These are phyloP conservation scores for Aproaerema taeniolella DNA, from an alignment of 2,888 invertebrate species.

Conservation along the genomic window DNA sequence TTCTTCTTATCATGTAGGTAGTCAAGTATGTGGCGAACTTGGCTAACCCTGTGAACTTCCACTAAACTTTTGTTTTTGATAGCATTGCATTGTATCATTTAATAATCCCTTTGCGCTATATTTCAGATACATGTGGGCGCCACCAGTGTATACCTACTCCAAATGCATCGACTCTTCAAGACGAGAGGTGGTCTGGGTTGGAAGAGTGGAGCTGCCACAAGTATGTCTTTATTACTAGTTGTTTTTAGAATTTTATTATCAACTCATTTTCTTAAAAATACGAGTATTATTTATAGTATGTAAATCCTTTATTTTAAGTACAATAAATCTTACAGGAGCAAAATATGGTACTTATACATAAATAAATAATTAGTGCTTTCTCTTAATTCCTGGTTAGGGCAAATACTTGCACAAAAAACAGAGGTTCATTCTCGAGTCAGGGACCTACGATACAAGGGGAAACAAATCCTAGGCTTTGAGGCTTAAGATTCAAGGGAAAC, in stretches of 20 bases:
- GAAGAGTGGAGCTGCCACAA: conserved; percentile 48
- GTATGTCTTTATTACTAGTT: background rate
- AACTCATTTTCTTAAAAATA: background rate
- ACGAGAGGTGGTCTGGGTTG: conserved; percentile 45
- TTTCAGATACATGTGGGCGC: conserved; percentile 55
- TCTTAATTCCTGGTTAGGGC: background rate
- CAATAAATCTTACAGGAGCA: background rate
- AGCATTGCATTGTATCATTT: too few relatives aligned
- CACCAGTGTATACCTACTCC: conserved; percentile 51
- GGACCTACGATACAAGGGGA: too few relatives aligned
- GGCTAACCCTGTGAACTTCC: background rate
- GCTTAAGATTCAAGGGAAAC: too few relatives aligned
- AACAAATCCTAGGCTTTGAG: too few relatives aligned
- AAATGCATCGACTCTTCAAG: conserved; percentile 40
- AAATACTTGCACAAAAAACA: background rate
- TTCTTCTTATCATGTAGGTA: background rate
- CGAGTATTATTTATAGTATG: background rate
- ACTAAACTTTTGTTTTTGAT: background rate
- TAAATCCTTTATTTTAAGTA: background rate
- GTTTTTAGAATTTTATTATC: too few relatives aligned
- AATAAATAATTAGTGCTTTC: background rate
- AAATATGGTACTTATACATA: background rate
- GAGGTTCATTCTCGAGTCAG: too few relatives aligned
- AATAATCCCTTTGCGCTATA: too few relatives aligned
- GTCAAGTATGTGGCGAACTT: background rate